Conservation (phyloP, 2,888 invertebrate genomes). For the Harpagoxenus sublaevis region DNA sequence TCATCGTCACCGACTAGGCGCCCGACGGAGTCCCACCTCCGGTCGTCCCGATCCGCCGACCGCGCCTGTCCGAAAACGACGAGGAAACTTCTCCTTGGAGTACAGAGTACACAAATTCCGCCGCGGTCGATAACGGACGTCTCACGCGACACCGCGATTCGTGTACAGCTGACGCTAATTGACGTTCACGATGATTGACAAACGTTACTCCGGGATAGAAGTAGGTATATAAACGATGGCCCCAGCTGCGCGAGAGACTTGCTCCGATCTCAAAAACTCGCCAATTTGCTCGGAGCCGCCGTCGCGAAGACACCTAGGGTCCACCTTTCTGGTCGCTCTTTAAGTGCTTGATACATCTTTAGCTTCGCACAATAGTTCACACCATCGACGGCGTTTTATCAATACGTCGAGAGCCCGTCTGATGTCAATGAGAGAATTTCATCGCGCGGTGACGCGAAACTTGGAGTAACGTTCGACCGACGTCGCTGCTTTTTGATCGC, state of each 20-base stretch:
- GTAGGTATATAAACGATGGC: no score
- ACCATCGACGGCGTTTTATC: not conserved
- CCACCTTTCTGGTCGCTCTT: no score
- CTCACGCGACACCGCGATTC: not conserved
- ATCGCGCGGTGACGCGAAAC: not conserved
- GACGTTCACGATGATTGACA: not conserved
- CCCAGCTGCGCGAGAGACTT: not conserved
- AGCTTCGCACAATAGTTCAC: not conserved
- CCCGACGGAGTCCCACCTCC: no score
- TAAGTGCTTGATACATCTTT: no score
- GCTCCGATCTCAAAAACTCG: not conserved
- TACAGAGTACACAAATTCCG: no score
- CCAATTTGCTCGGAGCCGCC: not conserved
- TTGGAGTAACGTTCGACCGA: not conserved
- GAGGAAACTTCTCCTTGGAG: no score
- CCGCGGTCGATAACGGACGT: slow-evolving; percentile 19
- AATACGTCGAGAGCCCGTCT: not conserved
- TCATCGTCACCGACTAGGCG: no score
- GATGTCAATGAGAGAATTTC: not conserved
- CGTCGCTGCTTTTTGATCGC: not conserved
- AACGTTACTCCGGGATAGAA: no score
- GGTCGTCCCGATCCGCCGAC: no score
- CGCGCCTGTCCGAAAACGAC: no score
- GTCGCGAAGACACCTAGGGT: no score
- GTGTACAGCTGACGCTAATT: not conserved